These are phyloP conservation scores for Gadus macrocephalus DNA, from an alignment of 2,113 vertebrate genomes.

Conservation along the genomic window DNA sequence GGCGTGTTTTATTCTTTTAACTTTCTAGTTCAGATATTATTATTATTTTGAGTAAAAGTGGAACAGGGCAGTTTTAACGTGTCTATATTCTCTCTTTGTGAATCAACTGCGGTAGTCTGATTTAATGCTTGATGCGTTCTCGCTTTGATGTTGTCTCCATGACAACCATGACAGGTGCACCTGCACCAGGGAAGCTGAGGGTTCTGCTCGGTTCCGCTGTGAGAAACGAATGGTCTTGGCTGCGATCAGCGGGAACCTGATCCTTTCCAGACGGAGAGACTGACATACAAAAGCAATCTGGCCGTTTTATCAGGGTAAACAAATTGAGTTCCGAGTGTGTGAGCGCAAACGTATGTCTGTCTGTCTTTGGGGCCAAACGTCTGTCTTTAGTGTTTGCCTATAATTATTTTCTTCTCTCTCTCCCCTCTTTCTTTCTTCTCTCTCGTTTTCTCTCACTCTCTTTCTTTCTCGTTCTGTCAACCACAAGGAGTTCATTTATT, in stretches of 20 bases:
- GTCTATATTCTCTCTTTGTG: too few species aligned
- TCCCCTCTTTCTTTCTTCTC: slow-evolving; percentile 8
- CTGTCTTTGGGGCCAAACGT: slow-evolving; percentile 11
- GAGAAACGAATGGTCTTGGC: slow-evolving; percentile 30
- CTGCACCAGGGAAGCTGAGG: background rate
- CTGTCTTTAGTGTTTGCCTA: slow-evolving; percentile 15
- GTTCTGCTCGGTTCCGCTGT: slow-evolving; percentile 4
- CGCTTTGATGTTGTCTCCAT: too few species aligned
- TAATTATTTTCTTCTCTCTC: slow-evolving; percentile 12
- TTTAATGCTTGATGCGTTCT: too few species aligned
- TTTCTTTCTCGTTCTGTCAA: slow-evolving; percentile 15
- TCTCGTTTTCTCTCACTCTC: slow-evolving; percentile 16
- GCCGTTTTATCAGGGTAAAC: slow-evolving; percentile 28
- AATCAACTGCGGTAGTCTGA: too few species aligned
- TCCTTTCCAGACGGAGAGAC: slow-evolving; percentile 13
- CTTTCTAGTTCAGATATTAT: too few species aligned
- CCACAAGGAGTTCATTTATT: slow-evolving; percentile 9
- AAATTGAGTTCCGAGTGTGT: background rate
- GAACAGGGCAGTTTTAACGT: too few species aligned
- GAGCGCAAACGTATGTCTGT: slow-evolving; percentile 16
- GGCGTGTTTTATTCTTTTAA: too few species aligned
- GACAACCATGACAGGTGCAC: too few species aligned
- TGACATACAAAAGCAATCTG: slow-evolving; percentile 38
- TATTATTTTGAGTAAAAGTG: too few species aligned
- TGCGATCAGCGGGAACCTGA: slow-evolving; percentile 8